A percentile compares a stretch with the other conserved stretches of the same genome.
Conservation (phyloP, 2,888 invertebrate species). For the Tetranychus piercei region DNA sequence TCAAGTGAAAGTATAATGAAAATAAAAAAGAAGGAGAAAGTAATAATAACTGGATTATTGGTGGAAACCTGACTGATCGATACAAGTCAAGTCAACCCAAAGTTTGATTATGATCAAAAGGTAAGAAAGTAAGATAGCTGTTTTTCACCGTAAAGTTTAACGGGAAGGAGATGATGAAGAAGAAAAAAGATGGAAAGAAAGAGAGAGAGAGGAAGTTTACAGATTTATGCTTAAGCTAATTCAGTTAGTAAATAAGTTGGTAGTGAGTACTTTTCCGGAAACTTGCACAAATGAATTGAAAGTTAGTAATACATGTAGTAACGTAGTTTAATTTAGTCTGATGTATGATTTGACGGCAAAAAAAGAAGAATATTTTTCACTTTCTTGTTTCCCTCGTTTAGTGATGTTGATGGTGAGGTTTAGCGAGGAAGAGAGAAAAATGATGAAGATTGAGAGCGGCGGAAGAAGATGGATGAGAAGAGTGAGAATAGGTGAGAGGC, state of each 20-base stretch:
- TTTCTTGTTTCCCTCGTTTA: neutral
- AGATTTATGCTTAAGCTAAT: neutral
- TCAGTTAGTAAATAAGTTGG: neutral
- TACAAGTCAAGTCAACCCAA: neutral
- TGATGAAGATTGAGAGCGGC: neutral
- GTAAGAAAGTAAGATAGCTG: neutral
- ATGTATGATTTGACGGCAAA: neutral
- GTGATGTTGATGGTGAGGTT: neutral
- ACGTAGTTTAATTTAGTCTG: neutral
- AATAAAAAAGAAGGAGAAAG: neutral
- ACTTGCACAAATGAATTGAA: neutral
- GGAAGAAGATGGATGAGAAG: neutral
- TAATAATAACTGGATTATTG: neutral
- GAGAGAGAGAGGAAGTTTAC: neutral
- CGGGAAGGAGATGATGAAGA: neutral
- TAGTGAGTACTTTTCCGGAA: neutral
- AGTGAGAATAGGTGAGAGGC: neutral
- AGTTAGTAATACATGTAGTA: neutral
- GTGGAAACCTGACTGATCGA: neutral
- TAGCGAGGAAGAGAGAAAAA: neutral
- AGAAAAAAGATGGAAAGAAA: neutral
- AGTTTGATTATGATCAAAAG: neutral
- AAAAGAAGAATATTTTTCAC: neutral
- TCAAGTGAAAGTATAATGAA: neutral
- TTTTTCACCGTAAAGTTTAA: neutral